A percentile compares a stretch with the other conserved stretches of the same genome.
Evolutionary conservation across 2,797 vertebrate genomes (phyloP).

Genomic region (Danio aesculapii): DNA sequence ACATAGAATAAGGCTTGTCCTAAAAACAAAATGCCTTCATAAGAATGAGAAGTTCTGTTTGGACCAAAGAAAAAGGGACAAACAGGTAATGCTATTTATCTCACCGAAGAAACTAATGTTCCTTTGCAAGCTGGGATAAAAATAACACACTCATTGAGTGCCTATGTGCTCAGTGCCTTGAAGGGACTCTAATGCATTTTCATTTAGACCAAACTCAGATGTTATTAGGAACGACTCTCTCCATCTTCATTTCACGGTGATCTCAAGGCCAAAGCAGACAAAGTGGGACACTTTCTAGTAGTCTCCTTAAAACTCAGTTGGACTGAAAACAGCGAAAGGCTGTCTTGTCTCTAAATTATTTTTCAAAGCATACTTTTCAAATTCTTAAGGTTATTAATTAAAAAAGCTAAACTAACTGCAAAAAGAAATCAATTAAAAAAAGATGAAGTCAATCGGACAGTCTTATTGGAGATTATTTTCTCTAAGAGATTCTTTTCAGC

Average conservation of each 20-base stretch:
- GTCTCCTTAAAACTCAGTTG: not conserved
- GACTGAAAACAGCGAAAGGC: constrained; percentile 5
- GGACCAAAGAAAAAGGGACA: constrained; percentile 19
- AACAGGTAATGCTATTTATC: constrained; percentile 79
- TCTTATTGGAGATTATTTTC: too few relatives aligned
- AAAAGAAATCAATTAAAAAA: not conserved
- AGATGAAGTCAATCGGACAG: too few relatives aligned
- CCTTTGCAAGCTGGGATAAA: constrained; percentile 79
- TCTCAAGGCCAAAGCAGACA: constrained; percentile 43
- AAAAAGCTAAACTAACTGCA: not conserved
- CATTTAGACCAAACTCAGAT: constrained; percentile 67
- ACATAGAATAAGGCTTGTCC: constrained; percentile 57
- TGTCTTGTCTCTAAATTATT: not conserved
- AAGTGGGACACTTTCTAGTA: constrained; percentile 20
- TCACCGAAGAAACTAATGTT: constrained; percentile 75
- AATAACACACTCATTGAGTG: constrained; percentile 76
- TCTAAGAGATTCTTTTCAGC: too few relatives aligned
- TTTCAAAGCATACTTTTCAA: not conserved
- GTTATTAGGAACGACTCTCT: constrained; percentile 57
- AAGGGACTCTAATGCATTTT: constrained; percentile 73
- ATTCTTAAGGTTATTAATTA: not conserved
- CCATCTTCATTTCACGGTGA: constrained; percentile 44
- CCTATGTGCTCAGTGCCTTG: constrained; percentile 71
- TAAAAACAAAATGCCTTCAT: constrained; percentile 21
- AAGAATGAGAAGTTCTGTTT: constrained; percentile 30